Percentiles rank a stretch among this genome's conserved stretches.
Conservation (phyloP, 2,113 vertebrate genomes). For the Anhinga rufa region DNA sequence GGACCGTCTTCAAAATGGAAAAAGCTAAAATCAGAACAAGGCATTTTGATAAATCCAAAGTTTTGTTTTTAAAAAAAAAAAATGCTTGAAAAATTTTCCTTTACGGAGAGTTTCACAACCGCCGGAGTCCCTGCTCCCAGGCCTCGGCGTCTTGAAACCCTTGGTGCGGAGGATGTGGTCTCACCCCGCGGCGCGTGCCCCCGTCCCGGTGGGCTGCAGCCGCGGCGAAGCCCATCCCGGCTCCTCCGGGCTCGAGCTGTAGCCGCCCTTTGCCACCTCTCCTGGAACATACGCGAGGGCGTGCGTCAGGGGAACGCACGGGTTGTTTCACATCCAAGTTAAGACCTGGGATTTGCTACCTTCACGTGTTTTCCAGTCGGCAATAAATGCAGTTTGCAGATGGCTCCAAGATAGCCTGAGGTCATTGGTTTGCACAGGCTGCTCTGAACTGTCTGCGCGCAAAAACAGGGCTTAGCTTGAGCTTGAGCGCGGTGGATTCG, state of each 20-base stretch:
- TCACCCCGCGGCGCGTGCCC: neutral
- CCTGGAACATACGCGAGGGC: neutral
- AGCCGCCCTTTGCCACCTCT: neutral
- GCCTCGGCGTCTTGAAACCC: neutral
- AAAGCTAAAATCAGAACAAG: neutral
- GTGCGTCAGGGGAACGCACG: accelerated
- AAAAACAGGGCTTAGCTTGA: neutral
- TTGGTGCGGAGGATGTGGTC: neutral
- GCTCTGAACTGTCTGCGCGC: accelerated
- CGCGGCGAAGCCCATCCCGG: neutral
- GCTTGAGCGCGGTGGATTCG: accelerated
- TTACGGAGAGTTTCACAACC: neutral
- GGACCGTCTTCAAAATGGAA: neutral
- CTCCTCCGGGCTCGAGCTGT: neutral
- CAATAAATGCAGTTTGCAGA: neutral
- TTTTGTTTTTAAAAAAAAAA: neutral
- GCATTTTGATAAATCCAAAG: neutral
- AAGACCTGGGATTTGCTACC: neutral
- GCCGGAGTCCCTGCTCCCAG: neutral
- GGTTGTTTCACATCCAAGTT: neutral
- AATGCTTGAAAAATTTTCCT: neutral
- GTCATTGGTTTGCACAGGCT: neutral
- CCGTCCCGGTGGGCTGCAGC: neutral
- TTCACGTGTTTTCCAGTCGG: neutral
- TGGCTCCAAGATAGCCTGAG: neutral